Evolutionary conservation across 2,113 vertebrate genomes (phyloP).

Genomic region (Pantherophis guttatus): DNA sequence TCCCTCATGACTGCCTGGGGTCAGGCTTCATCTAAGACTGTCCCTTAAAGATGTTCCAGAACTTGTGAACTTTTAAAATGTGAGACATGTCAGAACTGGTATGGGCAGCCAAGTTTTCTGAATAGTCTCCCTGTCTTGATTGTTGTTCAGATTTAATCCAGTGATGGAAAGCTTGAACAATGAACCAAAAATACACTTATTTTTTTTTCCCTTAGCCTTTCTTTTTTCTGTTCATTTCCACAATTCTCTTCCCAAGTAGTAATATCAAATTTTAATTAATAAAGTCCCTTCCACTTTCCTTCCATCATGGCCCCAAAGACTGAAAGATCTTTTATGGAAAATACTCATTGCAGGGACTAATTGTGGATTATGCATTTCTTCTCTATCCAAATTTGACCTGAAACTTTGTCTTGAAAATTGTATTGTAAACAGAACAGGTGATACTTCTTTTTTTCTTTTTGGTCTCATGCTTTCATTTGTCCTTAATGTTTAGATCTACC

Average conservation of each 20-base stretch:
- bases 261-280: background rate
- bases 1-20: background rate
- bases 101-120: conserved; percentile 50
- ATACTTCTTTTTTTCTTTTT: background rate
- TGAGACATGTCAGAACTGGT: conserved; percentile 43
- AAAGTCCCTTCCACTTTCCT: background rate
- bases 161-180: conserved; percentile 29
- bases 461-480: background rate
- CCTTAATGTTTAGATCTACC: background rate
- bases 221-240: background rate
- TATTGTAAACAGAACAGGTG: fast-evolving
- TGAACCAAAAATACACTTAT: conserved; percentile 28
- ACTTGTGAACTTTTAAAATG: background rate
- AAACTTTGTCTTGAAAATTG: background rate
- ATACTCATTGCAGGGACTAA: background rate
- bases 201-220: background rate
- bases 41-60: conserved; percentile 21
- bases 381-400: fast-evolving
- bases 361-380: background rate
- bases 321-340: background rate
- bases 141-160: conserved; percentile 43
- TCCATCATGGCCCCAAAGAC: fast-evolving
- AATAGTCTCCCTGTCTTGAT: conserved; percentile 59
- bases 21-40: background rate
- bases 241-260: background rate